Percentiles rank a stretch among this genome's conserved stretches.
phyloP scores from a whole-genome alignment of 1,140 invertebrate species.

The Drosophila truncata region DNA sequence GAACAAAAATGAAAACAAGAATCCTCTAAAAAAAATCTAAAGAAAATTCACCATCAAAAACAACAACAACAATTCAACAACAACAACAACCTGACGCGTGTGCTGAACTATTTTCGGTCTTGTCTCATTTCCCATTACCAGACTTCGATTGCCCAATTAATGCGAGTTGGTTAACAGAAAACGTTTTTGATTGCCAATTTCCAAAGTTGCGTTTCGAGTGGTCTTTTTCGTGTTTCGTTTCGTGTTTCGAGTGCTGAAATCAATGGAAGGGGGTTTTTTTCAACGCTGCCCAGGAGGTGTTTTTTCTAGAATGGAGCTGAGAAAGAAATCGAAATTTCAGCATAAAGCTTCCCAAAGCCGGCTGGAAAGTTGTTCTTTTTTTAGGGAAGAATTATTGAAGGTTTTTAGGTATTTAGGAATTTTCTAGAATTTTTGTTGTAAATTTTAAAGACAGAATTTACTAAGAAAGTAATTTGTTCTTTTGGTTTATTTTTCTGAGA shows the following conservation, averaged over 20 bases:
- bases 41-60: slow-evolving; percentile 15
- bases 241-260: slow-evolving; percentile 37
- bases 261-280: background rate
- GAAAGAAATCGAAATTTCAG: background rate
- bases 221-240: slow-evolving; percentile 24
- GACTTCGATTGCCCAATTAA: slow-evolving; percentile 48
- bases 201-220: slow-evolving; percentile 51
- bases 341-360: slow-evolving; percentile 1
- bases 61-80: background rate
- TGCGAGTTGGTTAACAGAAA: slow-evolving; percentile 49
- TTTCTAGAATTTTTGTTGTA: background rate
- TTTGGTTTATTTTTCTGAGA: background rate
- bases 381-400: background rate
- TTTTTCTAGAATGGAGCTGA: background rate
- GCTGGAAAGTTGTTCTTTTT: background rate
- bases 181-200: slow-evolving; percentile 53
- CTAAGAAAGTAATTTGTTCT: no score
- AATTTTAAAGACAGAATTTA: background rate
- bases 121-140: slow-evolving; percentile 35
- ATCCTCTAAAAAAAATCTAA: background rate
- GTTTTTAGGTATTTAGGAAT: background rate
- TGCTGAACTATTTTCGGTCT: slow-evolving; percentile 52
- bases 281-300: background rate
- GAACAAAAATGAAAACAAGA: slow-evolving; percentile 14
- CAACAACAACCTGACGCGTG: slow-evolving; percentile 46